phyloP scores from a whole-genome alignment of 2,113 vertebrate genomes.

The Hucho hucho region DNA sequence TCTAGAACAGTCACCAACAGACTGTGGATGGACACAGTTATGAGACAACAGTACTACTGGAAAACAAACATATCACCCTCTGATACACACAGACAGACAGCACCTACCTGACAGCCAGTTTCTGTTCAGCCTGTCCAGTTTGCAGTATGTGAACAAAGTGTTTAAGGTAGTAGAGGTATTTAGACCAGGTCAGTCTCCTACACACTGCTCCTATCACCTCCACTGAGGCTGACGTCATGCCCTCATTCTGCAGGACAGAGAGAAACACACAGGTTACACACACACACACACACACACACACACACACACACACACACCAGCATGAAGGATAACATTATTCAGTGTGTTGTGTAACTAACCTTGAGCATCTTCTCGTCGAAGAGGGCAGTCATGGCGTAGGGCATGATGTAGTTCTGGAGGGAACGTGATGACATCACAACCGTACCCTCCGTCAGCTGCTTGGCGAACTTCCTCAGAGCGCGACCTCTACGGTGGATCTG shows the following conservation, averaged over 20 bases:
- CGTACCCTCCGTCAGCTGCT: conserved; percentile 84
- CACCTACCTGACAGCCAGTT: conserved; percentile 86
- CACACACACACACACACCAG: neutral
- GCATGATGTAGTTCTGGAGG: conserved; percentile 94
- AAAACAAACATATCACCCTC: neutral
- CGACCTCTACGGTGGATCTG: conserved; percentile 93
- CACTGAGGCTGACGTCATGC: conserved; percentile 85
- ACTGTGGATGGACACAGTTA: conserved; percentile 64
- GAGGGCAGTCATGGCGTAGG: conserved; percentile 87
- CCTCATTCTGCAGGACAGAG: conserved; percentile 81
- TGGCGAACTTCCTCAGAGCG: conserved; percentile 88
- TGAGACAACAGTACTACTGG: neutral
- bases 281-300: neutral
- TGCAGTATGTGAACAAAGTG: conserved; percentile 91
- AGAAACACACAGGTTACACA: conserved; percentile 6
- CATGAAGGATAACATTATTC: neutral
- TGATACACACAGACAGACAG: neutral
- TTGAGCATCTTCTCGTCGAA: conserved; percentile 90
- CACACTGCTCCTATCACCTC: conserved; percentile 91
- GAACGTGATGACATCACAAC: conserved; percentile 82
- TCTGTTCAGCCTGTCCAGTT: conserved; percentile 81
- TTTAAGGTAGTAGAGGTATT: conserved; percentile 90
- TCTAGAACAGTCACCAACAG: conserved; percentile 89
- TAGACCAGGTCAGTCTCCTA: conserved; percentile 87
- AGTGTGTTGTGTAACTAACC: conserved; percentile 62